Base-by-base conservation (phyloP, 2,888 invertebrate genomes). In the Mesodorylaimus sp. region DNA sequence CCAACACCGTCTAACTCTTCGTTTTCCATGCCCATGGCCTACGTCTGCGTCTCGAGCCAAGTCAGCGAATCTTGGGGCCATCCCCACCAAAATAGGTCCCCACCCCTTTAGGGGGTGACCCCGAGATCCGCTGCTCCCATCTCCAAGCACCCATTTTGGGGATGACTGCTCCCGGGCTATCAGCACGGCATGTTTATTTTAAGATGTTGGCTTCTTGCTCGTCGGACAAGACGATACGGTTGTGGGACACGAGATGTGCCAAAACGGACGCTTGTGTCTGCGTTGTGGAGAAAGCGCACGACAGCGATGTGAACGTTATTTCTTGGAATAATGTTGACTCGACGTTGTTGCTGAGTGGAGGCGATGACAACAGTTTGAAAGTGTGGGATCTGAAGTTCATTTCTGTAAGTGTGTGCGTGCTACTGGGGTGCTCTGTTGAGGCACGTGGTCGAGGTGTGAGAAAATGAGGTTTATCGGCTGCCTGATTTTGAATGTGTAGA, bases 311-410 rank as follows among this genome's bases (percentile, higher is more conserved):
- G 1, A 99, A 99, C 73, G 97, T 99, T 1, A 84, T 97, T 61
- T 82, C 83, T 58, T 99, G 97, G 97, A 97, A 95, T 68, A 76
- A 71, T 52, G 79, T 78, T 59, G 91, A 93, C 65, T 83, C 84
- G 2, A 67, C 70, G 2, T 83, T 89, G 60, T 81, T 91, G 59
- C 79, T 80, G 10, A 87, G 87, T 61, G 89, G 97, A 52, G 93
- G 95, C 5, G 97, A 97, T 69, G 97, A 99, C 71, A 91, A 89
- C 2, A 76, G 80, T 49, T 71, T 97, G 28, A 83, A 86, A 65
- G 77, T 97, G 48, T 97, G 97, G 97, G 95, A 97, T 68, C 74
- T 97, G 52, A 75, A 95, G 51, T 79, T 81, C 58, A 83, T 91
- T 59, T 76, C 79, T 56, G 75, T 73, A 27, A 74, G 57, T 44